phyloP scores from a whole-genome alignment of 2,797 vertebrate genomes.

The Nothura maculosa region DNA sequence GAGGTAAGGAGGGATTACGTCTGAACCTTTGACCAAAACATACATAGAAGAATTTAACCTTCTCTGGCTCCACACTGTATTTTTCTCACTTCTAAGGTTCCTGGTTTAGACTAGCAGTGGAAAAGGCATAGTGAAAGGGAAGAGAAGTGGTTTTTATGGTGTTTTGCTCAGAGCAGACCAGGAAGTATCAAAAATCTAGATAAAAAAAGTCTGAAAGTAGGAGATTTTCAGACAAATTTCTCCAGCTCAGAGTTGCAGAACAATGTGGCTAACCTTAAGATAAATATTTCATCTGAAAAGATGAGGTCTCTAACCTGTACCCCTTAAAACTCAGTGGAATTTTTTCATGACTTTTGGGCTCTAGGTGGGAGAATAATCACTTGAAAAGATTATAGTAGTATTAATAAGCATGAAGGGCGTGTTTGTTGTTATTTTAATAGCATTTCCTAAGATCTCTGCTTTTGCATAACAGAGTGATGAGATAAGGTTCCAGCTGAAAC shows the following conservation, averaged over 20 bases:
- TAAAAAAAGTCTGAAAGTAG: background rate
- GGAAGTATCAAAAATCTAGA: conserved; percentile 37
- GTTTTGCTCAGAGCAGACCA: conserved; percentile 33
- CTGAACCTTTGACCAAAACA: background rate
- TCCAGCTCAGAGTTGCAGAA: background rate
- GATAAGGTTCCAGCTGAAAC: background rate
- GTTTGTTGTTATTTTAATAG: background rate
- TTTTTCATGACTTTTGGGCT: background rate
- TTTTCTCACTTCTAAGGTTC: conserved; percentile 30
- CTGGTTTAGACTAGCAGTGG: background rate
- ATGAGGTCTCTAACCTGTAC: background rate
- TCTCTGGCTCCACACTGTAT: background rate
- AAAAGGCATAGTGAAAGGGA: background rate
- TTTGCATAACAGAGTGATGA: background rate
- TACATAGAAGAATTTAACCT: background rate
- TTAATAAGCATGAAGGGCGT: background rate
- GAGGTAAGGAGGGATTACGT: background rate
- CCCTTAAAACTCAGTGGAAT: background rate
- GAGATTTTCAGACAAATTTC: conserved; percentile 32
- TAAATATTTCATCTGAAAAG: conserved; percentile 10
- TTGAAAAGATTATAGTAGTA: background rate
- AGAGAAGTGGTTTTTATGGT: conserved; percentile 19
- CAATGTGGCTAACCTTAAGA: background rate
- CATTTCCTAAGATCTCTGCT: background rate
- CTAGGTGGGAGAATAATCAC: background rate